Base-by-base conservation (phyloP, 1,140 invertebrate species). In the Archegozetes longisetosus region DNA sequence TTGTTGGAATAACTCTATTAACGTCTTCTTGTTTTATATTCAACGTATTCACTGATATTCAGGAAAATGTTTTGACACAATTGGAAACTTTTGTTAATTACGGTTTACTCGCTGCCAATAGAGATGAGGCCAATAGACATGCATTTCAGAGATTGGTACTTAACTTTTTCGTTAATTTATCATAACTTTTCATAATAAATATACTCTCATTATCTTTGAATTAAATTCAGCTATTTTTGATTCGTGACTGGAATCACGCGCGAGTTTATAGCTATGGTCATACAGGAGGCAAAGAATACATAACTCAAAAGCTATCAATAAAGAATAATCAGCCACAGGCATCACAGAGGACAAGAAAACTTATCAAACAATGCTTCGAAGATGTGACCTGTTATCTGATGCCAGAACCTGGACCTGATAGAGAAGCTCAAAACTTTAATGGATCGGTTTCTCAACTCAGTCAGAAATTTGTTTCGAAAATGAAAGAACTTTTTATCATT, bases 231-330 rank as follows among this genome's bases (percentile, higher is more conserved):
- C 84, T 92, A 68, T 98, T 99, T 74, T 79, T 99, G 6, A 86
- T 99, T 1, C 76, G 95, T 58, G 95, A 98, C 74, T 99, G 96
- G 96, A 89, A 89, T 72, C 98, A 89, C 73, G 93, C 94, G 0
- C 98, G 98, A 73, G 94, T 98, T 72, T 86, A 88, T 12, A 74
- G 82, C 4, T 99, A 95, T 74, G 96, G 96, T 0, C 78, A 82
- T 0, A 75, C 84, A 1, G 96, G 96, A 14, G 96, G 96, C 1
- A 77, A 83, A 63, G 77, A 82, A 66, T 85, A 98, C 40, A 74
- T 99, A 4, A 82, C 90, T 64, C 80, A 84, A 67, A 78, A 93
- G 64, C 75, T 99, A 3, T 20, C 27, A 23, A 32, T 63, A 0
- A 53, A 59, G 14, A 24, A 53, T 20, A 27, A 48, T 17, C n/a